phyloP scores from a whole-genome alignment of 2,113 vertebrate genomes.

The Periophthalmodon schlosseri region DNA sequence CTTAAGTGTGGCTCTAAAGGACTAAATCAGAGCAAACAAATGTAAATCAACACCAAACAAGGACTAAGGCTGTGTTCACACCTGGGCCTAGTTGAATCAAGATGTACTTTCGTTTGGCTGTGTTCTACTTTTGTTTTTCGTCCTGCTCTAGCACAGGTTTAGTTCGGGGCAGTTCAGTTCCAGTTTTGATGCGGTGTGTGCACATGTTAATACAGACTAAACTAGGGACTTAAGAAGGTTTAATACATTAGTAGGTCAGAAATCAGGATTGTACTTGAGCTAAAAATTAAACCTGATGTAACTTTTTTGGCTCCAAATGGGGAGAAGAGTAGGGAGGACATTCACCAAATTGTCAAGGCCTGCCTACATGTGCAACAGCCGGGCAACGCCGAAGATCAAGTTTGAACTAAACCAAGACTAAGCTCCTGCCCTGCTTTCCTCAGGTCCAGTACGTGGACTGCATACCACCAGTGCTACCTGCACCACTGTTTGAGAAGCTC shows the following conservation, averaged over 20 bases:
- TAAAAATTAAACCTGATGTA: too few species aligned
- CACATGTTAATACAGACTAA: too few species aligned
- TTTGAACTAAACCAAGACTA: not conserved
- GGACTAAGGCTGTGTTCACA: not conserved
- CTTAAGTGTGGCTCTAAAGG: not conserved
- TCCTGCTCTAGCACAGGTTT: not conserved
- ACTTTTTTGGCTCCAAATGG: too few species aligned
- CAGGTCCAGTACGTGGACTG: not conserved
- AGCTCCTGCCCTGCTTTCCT: not conserved
- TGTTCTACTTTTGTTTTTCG: not conserved
- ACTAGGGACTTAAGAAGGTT: too few species aligned
- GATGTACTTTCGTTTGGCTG: not conserved
- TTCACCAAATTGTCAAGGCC: too few species aligned
- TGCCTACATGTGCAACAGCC: too few species aligned
- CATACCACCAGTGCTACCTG: not conserved
- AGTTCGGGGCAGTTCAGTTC: not conserved
- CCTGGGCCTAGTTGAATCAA: not conserved
- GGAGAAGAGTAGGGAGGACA: too few species aligned
- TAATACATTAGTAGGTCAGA: too few species aligned
- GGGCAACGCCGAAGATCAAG: too few species aligned
- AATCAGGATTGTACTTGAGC: too few species aligned
- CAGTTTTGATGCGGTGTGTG: not conserved
- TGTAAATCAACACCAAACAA: not conserved
- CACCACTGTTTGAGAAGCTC: slow-evolving; percentile 10
- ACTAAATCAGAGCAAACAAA: not conserved